These are phyloP conservation scores for Panurus biarmicus DNA, from an alignment of 2,113 vertebrate genomes.

Conservation along the genomic window DNA sequence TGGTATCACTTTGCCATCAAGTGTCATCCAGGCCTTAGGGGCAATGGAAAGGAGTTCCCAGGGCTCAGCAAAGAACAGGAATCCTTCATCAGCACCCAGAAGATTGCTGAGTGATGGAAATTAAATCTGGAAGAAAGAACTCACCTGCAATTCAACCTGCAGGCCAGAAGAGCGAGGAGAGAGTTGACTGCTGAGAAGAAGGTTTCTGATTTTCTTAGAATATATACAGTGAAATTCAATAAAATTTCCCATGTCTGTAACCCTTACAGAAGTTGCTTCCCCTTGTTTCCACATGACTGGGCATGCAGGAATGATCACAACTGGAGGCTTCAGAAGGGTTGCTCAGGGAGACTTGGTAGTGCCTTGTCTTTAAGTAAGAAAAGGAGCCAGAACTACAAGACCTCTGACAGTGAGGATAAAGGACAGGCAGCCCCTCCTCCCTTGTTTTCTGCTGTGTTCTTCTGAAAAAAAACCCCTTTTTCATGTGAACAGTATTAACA, in stretches of 20 bases:
- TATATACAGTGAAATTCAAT: not conserved
- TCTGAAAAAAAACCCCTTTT: not conserved
- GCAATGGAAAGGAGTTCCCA: not conserved
- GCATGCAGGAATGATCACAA: not conserved
- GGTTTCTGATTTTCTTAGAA: not conserved
- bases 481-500: not conserved
- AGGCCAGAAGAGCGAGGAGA: not conserved
- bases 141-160: not conserved
- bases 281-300: not conserved
- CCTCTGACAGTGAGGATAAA: not conserved
- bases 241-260: not conserved
- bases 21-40: not conserved
- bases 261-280: not conserved
- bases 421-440: not conserved
- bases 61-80: not conserved
- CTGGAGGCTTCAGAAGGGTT: not conserved
- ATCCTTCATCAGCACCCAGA: not conserved
- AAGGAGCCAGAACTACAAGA: not conserved
- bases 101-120: not conserved
- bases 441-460: not conserved
- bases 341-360: not conserved
- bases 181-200: not conserved
- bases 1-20: no score
- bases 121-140: not conserved
- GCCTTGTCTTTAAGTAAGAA: not conserved